Conservation (phyloP, 2,888 invertebrate genomes). For the Harpalus rubripes region DNA sequence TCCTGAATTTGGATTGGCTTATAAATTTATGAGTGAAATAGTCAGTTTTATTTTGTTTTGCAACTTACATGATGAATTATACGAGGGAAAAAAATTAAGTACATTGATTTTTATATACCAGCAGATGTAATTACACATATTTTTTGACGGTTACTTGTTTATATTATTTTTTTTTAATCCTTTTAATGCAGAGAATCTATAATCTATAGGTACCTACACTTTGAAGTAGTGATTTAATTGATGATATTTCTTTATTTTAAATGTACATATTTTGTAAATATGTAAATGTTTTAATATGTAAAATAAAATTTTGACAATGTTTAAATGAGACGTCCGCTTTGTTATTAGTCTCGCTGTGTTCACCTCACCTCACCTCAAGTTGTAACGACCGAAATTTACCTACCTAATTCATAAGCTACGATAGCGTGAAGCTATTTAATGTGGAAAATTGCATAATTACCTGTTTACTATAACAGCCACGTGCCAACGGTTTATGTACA, state of each 20-base stretch:
- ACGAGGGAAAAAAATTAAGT: no score
- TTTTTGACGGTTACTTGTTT: no score
- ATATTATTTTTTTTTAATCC: no score
- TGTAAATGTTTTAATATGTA: neutral
- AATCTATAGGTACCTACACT: no score
- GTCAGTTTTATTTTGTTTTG: no score
- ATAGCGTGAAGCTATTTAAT: constrained; percentile 61
- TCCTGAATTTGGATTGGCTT: no score
- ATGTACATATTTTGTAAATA: neutral
- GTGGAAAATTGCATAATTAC: constrained; percentile 62
- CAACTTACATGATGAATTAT: no score
- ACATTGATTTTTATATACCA: no score
- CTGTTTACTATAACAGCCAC: constrained; percentile 59
- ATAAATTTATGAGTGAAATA: no score
- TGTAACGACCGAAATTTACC: constrained; percentile 51
- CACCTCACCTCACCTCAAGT: neutral
- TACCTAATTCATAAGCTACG: constrained; percentile 58
- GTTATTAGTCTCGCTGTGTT: constrained; percentile 49
- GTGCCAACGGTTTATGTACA: constrained; percentile 28
- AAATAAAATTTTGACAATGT: constrained; percentile 22
- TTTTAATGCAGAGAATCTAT: no score
- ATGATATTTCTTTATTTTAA: neutral
- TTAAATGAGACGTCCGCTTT: constrained; percentile 37
- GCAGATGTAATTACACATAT: no score
- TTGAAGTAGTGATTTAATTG: no score